These are phyloP conservation scores for Onthophagus taurus DNA, from an alignment of 1,140 invertebrate species.

Conservation along the genomic window DNA sequence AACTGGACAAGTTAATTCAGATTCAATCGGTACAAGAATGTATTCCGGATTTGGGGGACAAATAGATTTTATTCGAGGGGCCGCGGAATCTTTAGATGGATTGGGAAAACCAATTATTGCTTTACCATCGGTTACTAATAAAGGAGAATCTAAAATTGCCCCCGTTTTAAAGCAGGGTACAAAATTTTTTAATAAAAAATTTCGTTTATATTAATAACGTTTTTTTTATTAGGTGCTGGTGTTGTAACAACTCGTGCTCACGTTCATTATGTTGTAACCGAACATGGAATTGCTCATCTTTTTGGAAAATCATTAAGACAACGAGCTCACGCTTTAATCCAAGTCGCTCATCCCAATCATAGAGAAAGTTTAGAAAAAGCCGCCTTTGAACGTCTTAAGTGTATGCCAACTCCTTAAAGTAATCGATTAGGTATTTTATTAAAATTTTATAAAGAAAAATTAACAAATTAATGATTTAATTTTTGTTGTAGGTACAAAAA, in stretches of 20 bases:
- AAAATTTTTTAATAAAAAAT: background rate
- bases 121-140: conserved; percentile 74
- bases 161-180: conserved; percentile 72
- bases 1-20: conserved; percentile 87
- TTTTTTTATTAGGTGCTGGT: conserved; percentile 62
- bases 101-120: conserved; percentile 90
- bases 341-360: conserved; percentile 84
- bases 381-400: conserved; percentile 79
- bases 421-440: too few species aligned
- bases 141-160: conserved; percentile 83
- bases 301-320: conserved; percentile 86
- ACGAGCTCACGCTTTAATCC: conserved; percentile 79
- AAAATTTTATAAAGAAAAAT: too few species aligned
- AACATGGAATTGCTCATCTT: conserved; percentile 81
- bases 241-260: conserved; percentile 89
- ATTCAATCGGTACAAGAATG: conserved; percentile 87
- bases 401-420: conserved; percentile 64
- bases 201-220: background rate
- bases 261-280: conserved; percentile 88
- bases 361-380: conserved; percentile 77
- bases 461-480: too few species aligned
- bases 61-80: conserved; percentile 93
- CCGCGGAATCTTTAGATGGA: conserved; percentile 80
- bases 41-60: conserved; percentile 91
- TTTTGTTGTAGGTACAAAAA: too few species aligned